phyloP scores from a whole-genome alignment of 2,113 vertebrate species.

The Orthonyx spaldingii region DNA sequence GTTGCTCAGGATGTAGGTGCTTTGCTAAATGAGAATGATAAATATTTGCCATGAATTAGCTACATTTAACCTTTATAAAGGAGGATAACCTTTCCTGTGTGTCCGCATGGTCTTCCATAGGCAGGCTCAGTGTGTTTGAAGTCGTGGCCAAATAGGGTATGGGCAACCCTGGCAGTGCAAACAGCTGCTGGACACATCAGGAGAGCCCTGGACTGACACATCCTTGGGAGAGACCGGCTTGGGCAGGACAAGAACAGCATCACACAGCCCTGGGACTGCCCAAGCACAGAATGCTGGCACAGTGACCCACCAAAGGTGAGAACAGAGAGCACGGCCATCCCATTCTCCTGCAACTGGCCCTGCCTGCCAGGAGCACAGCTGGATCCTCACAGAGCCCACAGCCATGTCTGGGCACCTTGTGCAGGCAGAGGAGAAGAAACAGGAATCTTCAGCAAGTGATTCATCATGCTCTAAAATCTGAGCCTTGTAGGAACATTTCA shows the following conservation, averaged over 20 bases:
- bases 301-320: not conserved
- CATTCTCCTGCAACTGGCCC: fast-evolving
- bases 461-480: not conserved
- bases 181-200: not conserved
- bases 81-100: fast-evolving
- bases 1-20: not conserved
- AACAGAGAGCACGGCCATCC: fast-evolving
- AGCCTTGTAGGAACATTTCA: not conserved
- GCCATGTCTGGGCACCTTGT: not conserved
- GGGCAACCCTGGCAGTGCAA: not conserved
- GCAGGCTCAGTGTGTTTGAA: not conserved
- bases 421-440: not conserved
- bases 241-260: not conserved
- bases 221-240: not conserved
- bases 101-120: not conserved
- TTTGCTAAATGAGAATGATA: not conserved
- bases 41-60: not conserved
- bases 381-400: not conserved
- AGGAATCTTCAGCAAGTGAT: not conserved
- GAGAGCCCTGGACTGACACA: not conserved
- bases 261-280: not conserved
- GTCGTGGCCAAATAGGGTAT: not conserved
- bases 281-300: fast-evolving
- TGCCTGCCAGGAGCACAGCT: fast-evolving
- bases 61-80: not conserved